Conservation (phyloP, 2,113 vertebrate genomes). For the Xiphorhynchus elegans region DNA sequence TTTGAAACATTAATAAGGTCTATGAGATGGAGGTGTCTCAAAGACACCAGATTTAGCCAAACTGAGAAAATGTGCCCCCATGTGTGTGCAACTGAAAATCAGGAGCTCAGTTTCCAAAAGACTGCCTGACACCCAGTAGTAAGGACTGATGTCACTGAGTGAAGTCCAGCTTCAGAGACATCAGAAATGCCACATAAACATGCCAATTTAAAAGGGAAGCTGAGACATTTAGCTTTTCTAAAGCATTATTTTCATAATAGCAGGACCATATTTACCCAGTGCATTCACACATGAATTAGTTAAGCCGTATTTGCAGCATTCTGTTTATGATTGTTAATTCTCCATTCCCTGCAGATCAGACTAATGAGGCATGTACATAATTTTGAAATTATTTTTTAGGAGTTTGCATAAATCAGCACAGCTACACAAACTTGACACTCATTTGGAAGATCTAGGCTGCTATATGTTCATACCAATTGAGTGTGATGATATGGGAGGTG, state of each 20-base stretch:
- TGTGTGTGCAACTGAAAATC: background rate
- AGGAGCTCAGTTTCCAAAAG: background rate
- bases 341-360: slow-evolving; percentile 31
- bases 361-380: background rate
- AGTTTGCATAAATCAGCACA: background rate
- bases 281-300: slow-evolving; percentile 22
- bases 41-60: background rate
- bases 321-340: background rate
- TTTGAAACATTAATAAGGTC: background rate
- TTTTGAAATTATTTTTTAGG: background rate
- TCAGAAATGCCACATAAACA: background rate
- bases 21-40: background rate
- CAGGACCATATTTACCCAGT: background rate
- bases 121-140: background rate
- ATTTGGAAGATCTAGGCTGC: background rate
- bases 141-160: background rate
- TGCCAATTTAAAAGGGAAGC: background rate
- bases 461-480: background rate
- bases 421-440: background rate
- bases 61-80: background rate
- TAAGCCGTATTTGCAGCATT: slow-evolving; percentile 33
- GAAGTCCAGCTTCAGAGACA: background rate
- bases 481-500: background rate
- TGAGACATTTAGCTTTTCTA: background rate
- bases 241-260: background rate